Conservation (phyloP, 1,140 invertebrate species). For the Aphaenogaster rudis region DNA sequence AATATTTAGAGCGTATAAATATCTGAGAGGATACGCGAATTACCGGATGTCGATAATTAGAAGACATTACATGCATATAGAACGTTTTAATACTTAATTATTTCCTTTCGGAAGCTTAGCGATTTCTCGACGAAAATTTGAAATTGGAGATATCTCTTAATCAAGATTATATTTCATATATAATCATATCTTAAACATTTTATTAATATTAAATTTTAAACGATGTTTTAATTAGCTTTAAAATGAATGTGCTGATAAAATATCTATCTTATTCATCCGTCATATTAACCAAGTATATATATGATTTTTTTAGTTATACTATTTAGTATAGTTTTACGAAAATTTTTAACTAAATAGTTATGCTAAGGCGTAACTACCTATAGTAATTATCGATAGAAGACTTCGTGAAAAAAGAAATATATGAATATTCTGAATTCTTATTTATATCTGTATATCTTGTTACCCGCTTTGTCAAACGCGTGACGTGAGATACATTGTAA, state of each 20-base stretch:
- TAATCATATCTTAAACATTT: neutral
- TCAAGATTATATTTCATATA: neutral
- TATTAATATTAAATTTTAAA: constrained; percentile 1
- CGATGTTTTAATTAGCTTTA: neutral
- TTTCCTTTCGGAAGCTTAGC: neutral
- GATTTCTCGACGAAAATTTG: neutral
- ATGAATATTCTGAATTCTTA: neutral
- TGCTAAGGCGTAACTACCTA: neutral
- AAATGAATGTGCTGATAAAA: constrained; percentile 1
- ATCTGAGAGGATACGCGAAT: constrained; percentile 1
- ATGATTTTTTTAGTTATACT: neutral
- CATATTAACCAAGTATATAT: neutral
- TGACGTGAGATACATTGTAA: constrained; percentile 6
- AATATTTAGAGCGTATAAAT: constrained; percentile 34
- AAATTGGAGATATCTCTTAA: neutral
- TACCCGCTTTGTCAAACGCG: neutral
- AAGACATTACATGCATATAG: neutral
- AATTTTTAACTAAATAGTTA: neutral
- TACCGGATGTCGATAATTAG: constrained; percentile 36
- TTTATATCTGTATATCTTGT: neutral
- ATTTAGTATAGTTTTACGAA: neutral
- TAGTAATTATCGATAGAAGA: neutral
- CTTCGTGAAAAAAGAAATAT: neutral
- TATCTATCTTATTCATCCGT: neutral
- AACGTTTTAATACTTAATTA: neutral